Evolutionary conservation across 2,113 vertebrate species (phyloP), one percentile per base, ranked within the genome.

Genomic region (Pycnonotus jocosus): DNA sequence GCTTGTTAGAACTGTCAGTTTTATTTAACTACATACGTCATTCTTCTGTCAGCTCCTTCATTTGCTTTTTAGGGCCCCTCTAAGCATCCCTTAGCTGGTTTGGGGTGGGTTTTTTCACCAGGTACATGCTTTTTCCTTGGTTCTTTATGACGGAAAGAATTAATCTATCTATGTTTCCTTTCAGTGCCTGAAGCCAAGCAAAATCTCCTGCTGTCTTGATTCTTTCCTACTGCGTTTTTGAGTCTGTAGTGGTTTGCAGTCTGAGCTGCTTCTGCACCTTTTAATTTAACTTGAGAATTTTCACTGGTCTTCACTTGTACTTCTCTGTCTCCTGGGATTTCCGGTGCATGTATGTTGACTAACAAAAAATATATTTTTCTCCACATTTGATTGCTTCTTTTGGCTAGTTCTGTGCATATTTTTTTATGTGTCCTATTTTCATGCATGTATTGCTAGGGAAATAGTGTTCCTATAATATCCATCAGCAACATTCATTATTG

Each of bases 401-500:
- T 70, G 35, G 20, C 31, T 83, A 38, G 11, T 50, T 74, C 21
- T 77, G 10, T 73, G 33, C 56, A 38, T 22, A 44, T 68, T 51
- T 18, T 4, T 51, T 38, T 4, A 3, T 20, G 27, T 27, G 6
- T 48, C 23, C 22, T 23, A 33, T 61, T 88, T 85, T 90, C 24
- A 77, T 31, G 9, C 3, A 1, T 4, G 2, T 4, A 6, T 65
- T 94, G 12, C 35, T 82, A 60, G 44, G 45, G n/a, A 61, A 80
- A 42, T 5, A 28, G 9, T 23, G 14, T 76, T 64, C 23, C 8
- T 57, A 6, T 31, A 68, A 51, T 64, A 35, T 40, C 24, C 21
- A 65, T 40, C 1, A 1, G 17, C 0, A 0, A 7, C 25, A 28
- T 8, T 73, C 13, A 33, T 25, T 44, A 22, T 50, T 0, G 0